A percentile compares a stretch with the other conserved stretches of the same genome.
phyloP scores from a whole-genome alignment of 2,888 invertebrate species.

The Sipunculus nudus region DNA sequence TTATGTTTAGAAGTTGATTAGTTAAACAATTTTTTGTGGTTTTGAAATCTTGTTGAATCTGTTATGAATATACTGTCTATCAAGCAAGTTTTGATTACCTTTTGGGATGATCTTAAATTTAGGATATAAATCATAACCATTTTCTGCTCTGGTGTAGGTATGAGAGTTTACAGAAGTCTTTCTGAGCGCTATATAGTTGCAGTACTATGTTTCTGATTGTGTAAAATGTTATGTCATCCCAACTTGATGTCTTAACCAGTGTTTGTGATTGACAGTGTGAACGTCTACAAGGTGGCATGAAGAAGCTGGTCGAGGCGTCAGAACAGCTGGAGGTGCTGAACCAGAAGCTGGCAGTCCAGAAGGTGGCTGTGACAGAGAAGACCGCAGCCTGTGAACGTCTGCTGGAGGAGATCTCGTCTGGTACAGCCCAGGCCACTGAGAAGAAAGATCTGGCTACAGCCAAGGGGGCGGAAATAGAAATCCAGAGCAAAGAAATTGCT shows the following conservation, averaged over 20 bases:
- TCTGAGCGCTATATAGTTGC: too few relatives aligned
- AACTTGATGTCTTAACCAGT: too few relatives aligned
- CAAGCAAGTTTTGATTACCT: too few relatives aligned
- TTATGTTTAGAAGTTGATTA: too few relatives aligned
- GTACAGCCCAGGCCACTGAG: conserved; percentile 72
- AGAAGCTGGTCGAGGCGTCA: conserved; percentile 89
- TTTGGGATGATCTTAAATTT: not conserved
- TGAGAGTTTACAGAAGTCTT: too few relatives aligned
- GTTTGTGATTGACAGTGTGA: conserved; percentile 75
- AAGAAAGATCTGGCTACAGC: conserved; percentile 84
- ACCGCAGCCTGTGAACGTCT: conserved; percentile 83
- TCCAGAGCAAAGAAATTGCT: conserved; percentile 80
- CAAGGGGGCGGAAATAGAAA: conserved; percentile 84
- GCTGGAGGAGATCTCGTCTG: conserved; percentile 78
- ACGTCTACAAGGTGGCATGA: conserved; percentile 76
- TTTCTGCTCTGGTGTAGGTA: not conserved
- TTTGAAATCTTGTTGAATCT: too few relatives aligned
- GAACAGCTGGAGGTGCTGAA: conserved; percentile 83
- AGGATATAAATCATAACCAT: not conserved
- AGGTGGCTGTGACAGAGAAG: conserved; percentile 82
- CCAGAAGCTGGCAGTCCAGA: conserved; percentile 82
- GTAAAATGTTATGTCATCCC: too few relatives aligned
- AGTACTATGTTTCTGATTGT: too few relatives aligned
- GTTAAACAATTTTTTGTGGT: too few relatives aligned
- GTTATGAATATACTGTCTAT: too few relatives aligned